phyloP scores from a whole-genome alignment of 1,140 invertebrate genomes.

The Leptinotarsa undecemlineata region DNA sequence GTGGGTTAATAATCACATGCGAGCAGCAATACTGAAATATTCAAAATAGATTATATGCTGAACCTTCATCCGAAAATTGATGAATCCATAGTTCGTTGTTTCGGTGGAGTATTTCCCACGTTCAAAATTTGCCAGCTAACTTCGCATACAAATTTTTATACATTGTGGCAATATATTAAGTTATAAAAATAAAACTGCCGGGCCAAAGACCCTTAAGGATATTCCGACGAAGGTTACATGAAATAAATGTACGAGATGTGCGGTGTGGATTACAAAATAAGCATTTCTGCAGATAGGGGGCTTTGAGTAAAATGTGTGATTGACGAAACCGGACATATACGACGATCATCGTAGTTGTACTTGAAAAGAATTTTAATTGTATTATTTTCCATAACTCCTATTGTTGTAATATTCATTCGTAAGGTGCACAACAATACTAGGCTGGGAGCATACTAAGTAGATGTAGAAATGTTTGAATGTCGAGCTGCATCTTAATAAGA shows the following conservation, averaged over 20 bases:
- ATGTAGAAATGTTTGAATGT: constrained; percentile 33
- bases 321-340: constrained; percentile 39
- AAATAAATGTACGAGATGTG: not conserved
- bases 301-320: constrained; percentile 21
- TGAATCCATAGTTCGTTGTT: too few species aligned
- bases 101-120: too few species aligned
- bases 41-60: too few species aligned
- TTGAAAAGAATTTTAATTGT: constrained; percentile 31
- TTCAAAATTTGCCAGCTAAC: too few species aligned
- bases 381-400: constrained; percentile 34
- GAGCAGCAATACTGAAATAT: too few species aligned
- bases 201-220: too few species aligned
- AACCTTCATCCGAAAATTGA: too few species aligned
- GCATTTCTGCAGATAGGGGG: not conserved
- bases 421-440: constrained; percentile 36
- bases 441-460: constrained; percentile 38
- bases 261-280: constrained; percentile 5
- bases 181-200: too few species aligned
- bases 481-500: constrained; percentile 40
- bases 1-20: too few species aligned
- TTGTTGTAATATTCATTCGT: constrained; percentile 42
- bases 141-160: too few species aligned
- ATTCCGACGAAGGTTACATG: too few species aligned
- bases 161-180: too few species aligned
- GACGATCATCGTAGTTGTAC: constrained; percentile 14